Evolutionary conservation across 2,888 invertebrate species (phyloP).

Genomic region (Nephrotoma appendiculata): DNA sequence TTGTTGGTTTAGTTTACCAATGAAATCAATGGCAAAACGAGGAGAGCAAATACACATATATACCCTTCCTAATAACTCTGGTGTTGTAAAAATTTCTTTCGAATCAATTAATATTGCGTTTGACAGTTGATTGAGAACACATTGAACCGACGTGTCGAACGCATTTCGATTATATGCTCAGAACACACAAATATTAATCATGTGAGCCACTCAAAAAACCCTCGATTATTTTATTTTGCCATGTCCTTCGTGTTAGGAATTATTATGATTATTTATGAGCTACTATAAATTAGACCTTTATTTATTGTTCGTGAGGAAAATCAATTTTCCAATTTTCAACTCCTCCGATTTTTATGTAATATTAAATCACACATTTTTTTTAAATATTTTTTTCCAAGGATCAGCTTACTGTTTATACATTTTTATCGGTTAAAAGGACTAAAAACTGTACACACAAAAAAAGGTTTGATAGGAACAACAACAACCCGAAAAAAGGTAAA

Average conservation of each 20-base stretch:
- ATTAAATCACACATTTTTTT: background rate
- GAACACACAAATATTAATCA: background rate
- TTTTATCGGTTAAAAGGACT: background rate
- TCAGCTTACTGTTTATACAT: background rate
- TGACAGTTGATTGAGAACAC: background rate
- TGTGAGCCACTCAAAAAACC: background rate
- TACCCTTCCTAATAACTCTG: background rate
- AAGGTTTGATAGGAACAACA: background rate
- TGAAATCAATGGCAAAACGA: background rate
- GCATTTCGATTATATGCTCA: background rate
- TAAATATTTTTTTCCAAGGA: background rate
- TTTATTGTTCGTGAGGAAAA: background rate
- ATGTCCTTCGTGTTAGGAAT: background rate
- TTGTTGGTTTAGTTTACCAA: background rate
- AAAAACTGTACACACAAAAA: background rate
- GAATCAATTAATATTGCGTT: background rate
- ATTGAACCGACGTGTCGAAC: background rate
- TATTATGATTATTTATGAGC: background rate
- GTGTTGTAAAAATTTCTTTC: background rate
- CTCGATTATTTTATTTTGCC: background rate
- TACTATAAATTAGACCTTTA: background rate
- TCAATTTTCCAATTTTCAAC: background rate
- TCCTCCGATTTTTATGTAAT: background rate
- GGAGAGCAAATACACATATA: background rate
- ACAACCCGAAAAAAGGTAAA: background rate